A percentile compares a stretch with the other conserved stretches of the same genome.
Evolutionary conservation across 2,888 invertebrate species (phyloP).

Genomic region (Orthosia gothica): DNA sequence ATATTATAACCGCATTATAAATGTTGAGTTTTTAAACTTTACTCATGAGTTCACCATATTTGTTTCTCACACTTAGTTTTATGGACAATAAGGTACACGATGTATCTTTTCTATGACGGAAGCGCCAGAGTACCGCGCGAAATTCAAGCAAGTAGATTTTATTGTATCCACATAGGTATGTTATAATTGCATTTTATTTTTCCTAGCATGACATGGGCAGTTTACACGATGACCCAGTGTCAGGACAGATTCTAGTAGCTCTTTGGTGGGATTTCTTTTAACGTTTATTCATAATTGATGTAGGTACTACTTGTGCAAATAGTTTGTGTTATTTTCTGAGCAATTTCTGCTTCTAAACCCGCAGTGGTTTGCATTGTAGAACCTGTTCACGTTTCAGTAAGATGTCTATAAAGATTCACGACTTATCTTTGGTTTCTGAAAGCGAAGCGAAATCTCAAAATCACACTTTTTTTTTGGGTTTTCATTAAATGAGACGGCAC

Average conservation of each 20-base stretch:
- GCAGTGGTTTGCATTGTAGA: background rate
- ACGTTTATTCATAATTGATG: conserved; percentile 8
- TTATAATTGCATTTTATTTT: background rate
- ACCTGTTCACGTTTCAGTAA: background rate
- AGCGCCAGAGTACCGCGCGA: no score
- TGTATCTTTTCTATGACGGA: background rate
- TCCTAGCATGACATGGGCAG: background rate
- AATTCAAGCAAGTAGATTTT: no score
- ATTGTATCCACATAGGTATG: no score
- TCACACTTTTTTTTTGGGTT: no score
- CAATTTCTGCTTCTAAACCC: conserved; percentile 18
- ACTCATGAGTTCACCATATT: background rate
- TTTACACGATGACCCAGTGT: background rate
- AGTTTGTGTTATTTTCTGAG: conserved; percentile 9
- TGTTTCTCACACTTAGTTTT: background rate
- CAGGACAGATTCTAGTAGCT: conserved; percentile 22
- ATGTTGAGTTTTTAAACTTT: conserved; percentile 7
- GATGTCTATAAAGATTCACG: no score
- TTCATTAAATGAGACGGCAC: background rate
- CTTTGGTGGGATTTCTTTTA: conserved; percentile 18
- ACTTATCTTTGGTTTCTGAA: background rate
- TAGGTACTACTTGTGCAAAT: conserved; percentile 7
- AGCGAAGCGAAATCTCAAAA: background rate
- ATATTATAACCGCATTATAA: conserved; percentile 15
- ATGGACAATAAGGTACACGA: background rate